Conservation (phyloP, 2,797 vertebrate genomes). For the Acipenser oxyrinchus region DNA sequence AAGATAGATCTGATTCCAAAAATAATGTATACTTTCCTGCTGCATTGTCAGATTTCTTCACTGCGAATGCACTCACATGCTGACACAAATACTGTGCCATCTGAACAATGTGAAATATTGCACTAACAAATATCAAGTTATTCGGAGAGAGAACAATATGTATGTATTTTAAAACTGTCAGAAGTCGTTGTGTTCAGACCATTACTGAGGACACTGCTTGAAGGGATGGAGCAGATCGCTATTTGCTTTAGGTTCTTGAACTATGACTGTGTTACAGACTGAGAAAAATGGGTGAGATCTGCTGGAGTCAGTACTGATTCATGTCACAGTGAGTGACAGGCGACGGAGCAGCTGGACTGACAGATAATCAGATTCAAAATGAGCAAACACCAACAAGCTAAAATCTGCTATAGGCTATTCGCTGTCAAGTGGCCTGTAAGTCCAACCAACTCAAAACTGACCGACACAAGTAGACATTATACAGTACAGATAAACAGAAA, state of each 20-base stretch:
- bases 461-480: too few relatives aligned
- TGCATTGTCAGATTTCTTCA: too few relatives aligned
- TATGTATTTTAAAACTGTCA: constrained; percentile 2
- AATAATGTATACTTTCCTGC: too few relatives aligned
- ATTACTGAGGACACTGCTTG: background rate
- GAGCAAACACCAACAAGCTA: constrained; percentile 39
- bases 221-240: background rate
- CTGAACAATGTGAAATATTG: too few relatives aligned
- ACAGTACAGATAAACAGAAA: too few relatives aligned
- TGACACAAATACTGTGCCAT: background rate
- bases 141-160: too few relatives aligned
- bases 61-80: background rate
- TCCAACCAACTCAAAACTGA: background rate
- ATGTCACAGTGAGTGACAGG: constrained; percentile 38
- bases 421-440: constrained; percentile 34
- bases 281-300: constrained; percentile 20
- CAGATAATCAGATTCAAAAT: constrained; percentile 10
- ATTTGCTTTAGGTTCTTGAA: constrained; percentile 10
- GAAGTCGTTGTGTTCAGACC: constrained; percentile 1
- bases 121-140: too few relatives aligned
- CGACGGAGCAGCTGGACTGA: constrained; percentile 33
- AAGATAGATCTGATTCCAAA: too few relatives aligned
- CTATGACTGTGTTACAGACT: constrained; percentile 10
- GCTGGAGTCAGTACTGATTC: constrained; percentile 23
- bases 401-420: constrained; percentile 54